These are phyloP conservation scores for Xerus rutilus DNA, from an alignment of 2,797 vertebrate genomes.

Conservation along the genomic window DNA sequence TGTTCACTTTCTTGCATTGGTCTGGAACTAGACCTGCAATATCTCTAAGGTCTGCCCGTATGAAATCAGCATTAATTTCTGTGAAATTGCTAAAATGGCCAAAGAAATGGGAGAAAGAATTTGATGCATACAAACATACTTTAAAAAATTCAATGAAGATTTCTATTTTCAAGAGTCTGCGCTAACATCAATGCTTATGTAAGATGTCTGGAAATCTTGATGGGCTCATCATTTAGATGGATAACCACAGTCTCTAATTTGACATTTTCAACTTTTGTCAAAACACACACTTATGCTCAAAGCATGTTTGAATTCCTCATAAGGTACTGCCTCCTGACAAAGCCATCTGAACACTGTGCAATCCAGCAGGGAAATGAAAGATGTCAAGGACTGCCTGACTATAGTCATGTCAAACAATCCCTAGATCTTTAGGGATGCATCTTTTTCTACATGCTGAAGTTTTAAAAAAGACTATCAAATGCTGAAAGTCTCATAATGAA, in stretches of 20 bases:
- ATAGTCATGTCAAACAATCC: background rate
- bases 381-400: background rate
- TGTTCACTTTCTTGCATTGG: background rate
- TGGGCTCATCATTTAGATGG: background rate
- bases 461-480: conserved; percentile 36
- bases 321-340: background rate
- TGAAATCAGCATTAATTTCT: conserved; percentile 70
- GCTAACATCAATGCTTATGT: conserved; percentile 61
- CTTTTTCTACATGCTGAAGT: background rate
- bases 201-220: conserved; percentile 31
- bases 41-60: background rate
- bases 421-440: background rate
- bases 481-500: background rate
- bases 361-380: conserved; percentile 32
- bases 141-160: background rate
- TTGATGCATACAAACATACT: background rate
- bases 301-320: background rate
- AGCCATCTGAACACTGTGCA: background rate
- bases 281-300: conserved; percentile 34
- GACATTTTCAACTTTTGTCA: conserved; percentile 56
- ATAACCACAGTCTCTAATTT: background rate
- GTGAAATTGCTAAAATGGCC: conserved; percentile 62
- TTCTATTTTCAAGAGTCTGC: conserved; percentile 65
- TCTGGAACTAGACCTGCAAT: background rate
- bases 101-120: conserved; percentile 49